Conservation (phyloP, 2,113 vertebrate genomes). For the Eulacestoma nigropectus region DNA sequence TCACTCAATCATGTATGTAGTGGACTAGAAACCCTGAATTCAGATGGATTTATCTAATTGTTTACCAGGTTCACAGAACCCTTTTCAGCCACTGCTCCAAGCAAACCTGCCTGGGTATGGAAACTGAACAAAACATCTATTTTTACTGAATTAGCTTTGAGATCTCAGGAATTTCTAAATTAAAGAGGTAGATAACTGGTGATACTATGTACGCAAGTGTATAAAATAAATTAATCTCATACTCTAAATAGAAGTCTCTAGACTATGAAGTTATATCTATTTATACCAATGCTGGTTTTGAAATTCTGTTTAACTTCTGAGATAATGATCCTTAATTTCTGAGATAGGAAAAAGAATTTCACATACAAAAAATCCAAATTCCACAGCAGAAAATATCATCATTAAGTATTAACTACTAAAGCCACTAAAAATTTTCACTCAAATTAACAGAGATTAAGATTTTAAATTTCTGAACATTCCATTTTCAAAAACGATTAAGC, state of each 20-base stretch:
- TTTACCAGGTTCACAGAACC: background rate
- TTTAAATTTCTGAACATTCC: background rate
- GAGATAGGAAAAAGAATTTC: background rate
- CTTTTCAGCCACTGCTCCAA: background rate
- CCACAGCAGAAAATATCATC: background rate
- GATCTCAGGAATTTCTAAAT: background rate
- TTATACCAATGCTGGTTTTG: background rate
- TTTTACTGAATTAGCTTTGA: background rate
- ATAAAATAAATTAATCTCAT: background rate
- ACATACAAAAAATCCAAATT: background rate
- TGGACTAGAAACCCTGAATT: background rate
- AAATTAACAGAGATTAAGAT: background rate
- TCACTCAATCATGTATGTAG: background rate
- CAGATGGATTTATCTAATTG: background rate
- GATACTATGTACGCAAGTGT: background rate
- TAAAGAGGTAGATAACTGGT: background rate
- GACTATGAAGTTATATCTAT: background rate
- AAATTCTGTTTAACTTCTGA: background rate
- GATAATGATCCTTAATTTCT: background rate
- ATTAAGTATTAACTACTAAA: background rate
- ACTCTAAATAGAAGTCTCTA: background rate
- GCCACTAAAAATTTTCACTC: background rate
- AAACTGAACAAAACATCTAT: background rate
- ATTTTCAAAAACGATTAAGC: background rate
- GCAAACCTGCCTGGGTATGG: background rate